Evolutionary conservation across 2,797 vertebrate genomes (phyloP), one percentile per base, ranked within the genome.

Genomic region (Falco columbarius): DNA sequence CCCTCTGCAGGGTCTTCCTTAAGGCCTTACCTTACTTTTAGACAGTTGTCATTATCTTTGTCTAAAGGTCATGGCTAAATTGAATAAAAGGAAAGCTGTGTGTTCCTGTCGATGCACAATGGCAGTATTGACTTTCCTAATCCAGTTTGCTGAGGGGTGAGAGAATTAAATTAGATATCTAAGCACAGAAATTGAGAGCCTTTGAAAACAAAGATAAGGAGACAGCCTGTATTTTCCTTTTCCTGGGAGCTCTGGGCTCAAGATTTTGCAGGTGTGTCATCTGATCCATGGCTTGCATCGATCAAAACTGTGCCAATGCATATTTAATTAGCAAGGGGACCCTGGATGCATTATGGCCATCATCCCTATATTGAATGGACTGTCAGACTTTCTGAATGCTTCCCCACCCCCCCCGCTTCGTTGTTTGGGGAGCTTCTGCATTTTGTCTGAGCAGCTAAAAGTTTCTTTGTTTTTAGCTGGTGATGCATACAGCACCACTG

Each of bases 401-500:
- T 98, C 98, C 98, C 98, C 98, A 97, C 98, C 98, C 96, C 38
- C 97, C 97, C 96, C 74, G 95, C 96, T 95, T 96, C 93, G 98
- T 98, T 98, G 98, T 98, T 98, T 98, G 98, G 98, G 98, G 98
- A 98, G 98, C 98, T 98, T 98, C 98, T 98, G 98, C 98, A 98
- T 98, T 98, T 98, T 98, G 98, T 98, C 98, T 98, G 98, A 98
- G 97, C 97, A 97, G 98, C 98, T 98, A 98, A 99, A 99, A 99
- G 99, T 99, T 99, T 99, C 99, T 99, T 99, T 99, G 99, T 99
- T 99, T 99, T 99, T 99, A 99, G 98, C 98, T 98, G 98, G 98
- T 99, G 98, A 98, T 98, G 98, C 98, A 98, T 99, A 98, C 98
- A 95, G 97, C 95, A 96, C 98, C 86, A 96, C 98, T 98, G 98